Conservation (phyloP, 2,113 vertebrate genomes). For the Petaurus breviceps region DNA sequence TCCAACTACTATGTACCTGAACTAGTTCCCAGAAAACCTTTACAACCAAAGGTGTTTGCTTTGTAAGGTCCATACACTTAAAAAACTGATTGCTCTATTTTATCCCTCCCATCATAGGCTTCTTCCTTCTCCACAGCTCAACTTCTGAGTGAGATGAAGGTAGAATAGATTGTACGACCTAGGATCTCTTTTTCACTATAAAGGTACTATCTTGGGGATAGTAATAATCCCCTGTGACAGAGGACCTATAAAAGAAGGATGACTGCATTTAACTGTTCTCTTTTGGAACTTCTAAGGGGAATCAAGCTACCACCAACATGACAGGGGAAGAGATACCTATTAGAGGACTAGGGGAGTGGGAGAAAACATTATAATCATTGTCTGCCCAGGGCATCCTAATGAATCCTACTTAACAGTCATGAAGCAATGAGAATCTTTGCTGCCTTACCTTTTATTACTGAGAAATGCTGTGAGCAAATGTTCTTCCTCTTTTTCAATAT, state of each 20-base stretch:
- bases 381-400: neutral
- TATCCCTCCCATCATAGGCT: neutral
- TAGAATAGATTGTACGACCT: neutral
- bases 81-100: neutral
- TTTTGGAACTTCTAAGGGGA: neutral
- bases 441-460: neutral
- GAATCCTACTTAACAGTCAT: neutral
- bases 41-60: neutral
- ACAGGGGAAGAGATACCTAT: neutral
- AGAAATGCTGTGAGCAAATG: neutral
- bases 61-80: neutral
- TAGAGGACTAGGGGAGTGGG: neutral
- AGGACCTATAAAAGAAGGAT: neutral
- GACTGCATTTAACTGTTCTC: too few relatives aligned
- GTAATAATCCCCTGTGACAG: neutral
- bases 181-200: neutral
- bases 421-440: neutral
- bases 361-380: neutral
- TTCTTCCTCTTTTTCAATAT: neutral
- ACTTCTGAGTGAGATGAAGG: neutral
- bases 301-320: neutral
- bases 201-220: neutral
- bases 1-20: neutral
- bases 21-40: neutral
- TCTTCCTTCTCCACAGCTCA: neutral